Evolutionary conservation across 2,113 vertebrate genomes (phyloP), one percentile per base, ranked within the genome.

Genomic region (Pithys albifrons): DNA sequence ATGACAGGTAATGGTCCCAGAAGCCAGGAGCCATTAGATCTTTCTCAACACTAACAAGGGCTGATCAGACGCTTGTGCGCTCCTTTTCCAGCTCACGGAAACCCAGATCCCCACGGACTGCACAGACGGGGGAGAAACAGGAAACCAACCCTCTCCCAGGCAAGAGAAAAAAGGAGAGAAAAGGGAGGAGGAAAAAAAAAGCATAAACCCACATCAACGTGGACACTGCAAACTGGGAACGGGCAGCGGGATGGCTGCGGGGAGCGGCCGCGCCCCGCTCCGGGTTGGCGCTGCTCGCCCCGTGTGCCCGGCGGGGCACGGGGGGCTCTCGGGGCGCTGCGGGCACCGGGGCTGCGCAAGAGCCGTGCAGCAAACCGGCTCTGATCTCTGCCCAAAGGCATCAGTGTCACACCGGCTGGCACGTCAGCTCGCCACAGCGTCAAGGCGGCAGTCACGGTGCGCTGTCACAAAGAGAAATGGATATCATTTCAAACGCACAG

Each of bases 401-500:
- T 98, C 98, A 99, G 97, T 94, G 97, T 99, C 98, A 98, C 62
- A 98, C 97, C 97, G 97, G 96, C 96, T 37, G 96, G 96, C 92
- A 97, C 98, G 98, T 99, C 98, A 98, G 98, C 97, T 98, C 81
- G 92, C 41, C 80, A 97, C 97, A 99, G 92, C 77, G 92, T 99
- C 98, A 99, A 97, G 97, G 97, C 96, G 39, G 95, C 95, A 96
- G 97, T 98, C 96, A 97, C 94, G 97, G 98, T 98, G 97, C 91
- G 97, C 98, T 99, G 98, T 98, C 98, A 98, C 98, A 98, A 98
- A 98, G 97, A 98, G 98, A 98, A 98, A 99, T 98, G 97, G 99
- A 99, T 99, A 98, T 98, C 97, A 98, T 98, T 98, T 98, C 98
- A 98, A 98, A 97, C 92, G 97, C 95, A 82, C 91, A 96, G 95